Evolutionary conservation across 2,888 invertebrate genomes (phyloP).

Genomic region (Scaptomyza cyrtandrae): DNA sequence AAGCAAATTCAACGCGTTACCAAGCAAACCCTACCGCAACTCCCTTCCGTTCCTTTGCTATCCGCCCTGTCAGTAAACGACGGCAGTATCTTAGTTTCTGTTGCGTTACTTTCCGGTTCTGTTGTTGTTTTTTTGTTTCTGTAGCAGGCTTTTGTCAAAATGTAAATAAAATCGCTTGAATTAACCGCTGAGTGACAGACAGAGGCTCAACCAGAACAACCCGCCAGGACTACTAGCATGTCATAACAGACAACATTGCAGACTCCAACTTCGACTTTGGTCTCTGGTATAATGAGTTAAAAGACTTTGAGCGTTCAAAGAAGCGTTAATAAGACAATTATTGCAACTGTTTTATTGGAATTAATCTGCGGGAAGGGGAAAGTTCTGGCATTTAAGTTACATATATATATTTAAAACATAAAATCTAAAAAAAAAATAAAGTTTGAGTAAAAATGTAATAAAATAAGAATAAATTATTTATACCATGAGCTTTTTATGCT

Average conservation of each 20-base stretch:
- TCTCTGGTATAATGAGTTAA: conserved; percentile 36
- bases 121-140: conserved; percentile 26
- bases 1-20: conserved; percentile 26
- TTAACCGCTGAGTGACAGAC: conserved; percentile 77
- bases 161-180: conserved; percentile 76
- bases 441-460: no score
- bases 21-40: conserved; percentile 4
- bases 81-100: conserved; percentile 12
- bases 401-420: background rate
- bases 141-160: conserved; percentile 54
- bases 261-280: conserved; percentile 1
- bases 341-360: conserved; percentile 58
- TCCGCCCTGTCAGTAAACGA: conserved; percentile 2
- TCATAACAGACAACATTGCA: conserved; percentile 56
- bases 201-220: conserved; percentile 50
- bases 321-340: conserved; percentile 62
- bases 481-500: no score
- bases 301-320: conserved; percentile 35
- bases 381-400: background rate
- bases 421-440: no score
- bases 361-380: background rate
- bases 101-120: conserved; percentile 59
- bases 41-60: background rate
- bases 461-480: no score
- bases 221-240: conserved; percentile 37